Base-by-base conservation (phyloP, 2,113 vertebrate genomes). In the Oxyruncus cristatus region DNA sequence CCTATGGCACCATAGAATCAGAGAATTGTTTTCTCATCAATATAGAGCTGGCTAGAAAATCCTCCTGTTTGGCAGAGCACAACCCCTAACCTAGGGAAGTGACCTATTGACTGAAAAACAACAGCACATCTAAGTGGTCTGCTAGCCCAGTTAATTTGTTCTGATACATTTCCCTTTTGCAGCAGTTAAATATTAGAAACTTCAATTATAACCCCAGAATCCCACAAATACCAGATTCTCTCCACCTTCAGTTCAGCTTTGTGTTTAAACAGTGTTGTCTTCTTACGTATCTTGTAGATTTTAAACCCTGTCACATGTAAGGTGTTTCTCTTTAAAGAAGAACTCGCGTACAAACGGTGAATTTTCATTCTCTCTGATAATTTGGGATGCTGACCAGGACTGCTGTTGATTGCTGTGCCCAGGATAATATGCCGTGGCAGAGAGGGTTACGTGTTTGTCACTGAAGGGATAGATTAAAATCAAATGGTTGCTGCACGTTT, bases 61-160 rank as follows among this genome's bases (percentile, higher is more conserved):
- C 53, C 61, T 93, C 17, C 32, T 74, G 83, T 63, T 86, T 87
- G 76, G 41, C 50, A 89, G 26, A 96, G 66, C 80, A 73, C 74
- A 93, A 84, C 66, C 73, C 27, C 49, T 96, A 94, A 82, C 41
- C n/a, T 70, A 85, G 62, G 41, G 56, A 84, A 91, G 17, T 81
- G 79, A 92, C 83, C 73, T 93, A 85, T 35, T 88, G 91, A 84
- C 79, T 85, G 66, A 68, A 94, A 90, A 93, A 49, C 56, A 93
- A 26, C 49, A 85, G 37, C 73, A 89, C 91, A 95, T 39, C 66
- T 96, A 84, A 73, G 49, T 72, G 67, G n/a, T 84, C 53, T 94
- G 77, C 66, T 82, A 65, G 33, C 14, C 15, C 35, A 58, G 30
- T 78, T 93, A 71, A 91, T 84, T 89, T 92, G 56, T 53, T 75